Percentiles rank a stretch among this genome's conserved stretches.
Conservation (phyloP, 1,140 invertebrate genomes). For the Arion vulgaris region DNA sequence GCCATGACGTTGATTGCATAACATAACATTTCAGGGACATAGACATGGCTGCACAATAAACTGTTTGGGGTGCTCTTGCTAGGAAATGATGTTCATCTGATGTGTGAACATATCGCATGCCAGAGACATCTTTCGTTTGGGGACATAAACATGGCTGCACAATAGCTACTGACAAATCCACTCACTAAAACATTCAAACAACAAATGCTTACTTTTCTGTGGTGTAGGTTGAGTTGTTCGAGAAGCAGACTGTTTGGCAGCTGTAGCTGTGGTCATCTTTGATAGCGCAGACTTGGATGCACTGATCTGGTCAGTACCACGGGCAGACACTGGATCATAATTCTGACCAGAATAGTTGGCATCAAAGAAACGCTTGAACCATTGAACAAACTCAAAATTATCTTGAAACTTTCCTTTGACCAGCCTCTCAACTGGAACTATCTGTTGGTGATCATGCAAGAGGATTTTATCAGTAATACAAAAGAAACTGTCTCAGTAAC, state of each 20-base stretch:
- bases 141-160: no score
- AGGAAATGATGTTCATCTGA: no score
- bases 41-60: no score
- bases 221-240: slow-evolving; percentile 1
- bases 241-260: slow-evolving; percentile 21
- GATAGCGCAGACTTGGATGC: slow-evolving; percentile 69
- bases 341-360: slow-evolving; percentile 94
- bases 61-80: no score
- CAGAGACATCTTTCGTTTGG: no score
- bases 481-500: no score
- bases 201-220: slow-evolving; percentile 10
- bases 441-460: slow-evolving; percentile 76
- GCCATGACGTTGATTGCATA: no score
- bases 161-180: no score
- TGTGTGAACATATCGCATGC: no score
- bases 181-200: no score
- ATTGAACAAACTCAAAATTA: slow-evolving; percentile 99
- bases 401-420: slow-evolving; percentile 96
- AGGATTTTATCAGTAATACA: neutral
- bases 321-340: slow-evolving; percentile 91
- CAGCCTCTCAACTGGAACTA: slow-evolving; percentile 96
- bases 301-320: slow-evolving; percentile 82
- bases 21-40: no score
- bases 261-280: slow-evolving; percentile 68
- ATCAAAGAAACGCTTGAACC: slow-evolving; percentile 99